Conservation (phyloP, 2,113 vertebrate species). For the Protobothrops flavoviridis region DNA sequence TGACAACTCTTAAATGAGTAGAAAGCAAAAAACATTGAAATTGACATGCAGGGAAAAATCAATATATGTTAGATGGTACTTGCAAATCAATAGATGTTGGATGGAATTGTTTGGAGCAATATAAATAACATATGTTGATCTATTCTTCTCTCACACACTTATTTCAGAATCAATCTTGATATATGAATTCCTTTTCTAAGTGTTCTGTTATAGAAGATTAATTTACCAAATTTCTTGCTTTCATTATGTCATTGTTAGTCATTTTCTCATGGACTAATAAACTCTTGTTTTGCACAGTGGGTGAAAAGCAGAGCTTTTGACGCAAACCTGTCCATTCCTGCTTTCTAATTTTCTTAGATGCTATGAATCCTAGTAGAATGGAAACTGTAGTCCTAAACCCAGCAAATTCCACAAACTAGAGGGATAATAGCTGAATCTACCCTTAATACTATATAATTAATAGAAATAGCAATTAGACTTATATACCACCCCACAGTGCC, state of each 20-base stretch:
- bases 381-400: neutral
- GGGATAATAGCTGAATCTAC: neutral
- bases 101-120: neutral
- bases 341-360: neutral
- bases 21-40: neutral
- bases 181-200: neutral
- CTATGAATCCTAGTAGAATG: neutral
- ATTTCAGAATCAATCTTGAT: neutral
- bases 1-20: neutral
- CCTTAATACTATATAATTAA: neutral
- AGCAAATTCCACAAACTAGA: neutral
- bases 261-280: neutral
- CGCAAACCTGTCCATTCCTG: neutral
- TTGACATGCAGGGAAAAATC: neutral
- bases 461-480: neutral
- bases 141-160: neutral
- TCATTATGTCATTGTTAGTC: neutral
- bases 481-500: too few relatives aligned
- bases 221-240: neutral
- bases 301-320: neutral
- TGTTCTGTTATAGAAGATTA: neutral
- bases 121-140: neutral
- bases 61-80: neutral
- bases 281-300: neutral
- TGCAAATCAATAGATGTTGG: conserved; percentile 6